Evolutionary conservation across 2,888 invertebrate species (phyloP).

Genomic region (Oscheius sp.): DNA sequence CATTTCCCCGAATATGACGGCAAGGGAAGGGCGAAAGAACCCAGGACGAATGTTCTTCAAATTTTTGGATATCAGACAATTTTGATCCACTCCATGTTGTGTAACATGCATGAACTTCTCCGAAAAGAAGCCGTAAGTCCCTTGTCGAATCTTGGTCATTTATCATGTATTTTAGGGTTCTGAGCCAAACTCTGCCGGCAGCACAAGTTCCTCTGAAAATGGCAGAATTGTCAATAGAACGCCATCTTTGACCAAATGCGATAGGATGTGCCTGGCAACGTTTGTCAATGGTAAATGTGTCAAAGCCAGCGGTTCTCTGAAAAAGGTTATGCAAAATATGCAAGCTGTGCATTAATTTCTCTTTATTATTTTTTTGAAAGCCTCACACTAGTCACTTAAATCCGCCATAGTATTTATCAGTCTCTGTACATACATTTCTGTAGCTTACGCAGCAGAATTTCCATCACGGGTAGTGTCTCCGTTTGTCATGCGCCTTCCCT

Average conservation of each 20-base stretch:
- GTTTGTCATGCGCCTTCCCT: too few relatives aligned
- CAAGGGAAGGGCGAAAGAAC: neutral
- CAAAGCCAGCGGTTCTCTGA: slow-evolving; percentile 32
- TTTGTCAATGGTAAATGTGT: slow-evolving; percentile 38
- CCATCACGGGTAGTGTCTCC: too few relatives aligned
- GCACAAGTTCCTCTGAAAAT: slow-evolving; percentile 9
- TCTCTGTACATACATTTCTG: too few relatives aligned
- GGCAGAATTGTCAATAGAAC: slow-evolving; percentile 24
- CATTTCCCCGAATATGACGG: slow-evolving; percentile 28
- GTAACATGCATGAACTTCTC: slow-evolving; percentile 36
- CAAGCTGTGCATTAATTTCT: slow-evolving; percentile 14
- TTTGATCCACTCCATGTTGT: slow-evolving; percentile 59
- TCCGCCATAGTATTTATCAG: neutral
- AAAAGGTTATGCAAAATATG: slow-evolving; percentile 32
- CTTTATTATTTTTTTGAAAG: neutral
- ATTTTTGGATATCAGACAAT: slow-evolving; percentile 78
- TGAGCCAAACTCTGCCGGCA: slow-evolving; percentile 20
- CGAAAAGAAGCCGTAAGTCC: neutral
- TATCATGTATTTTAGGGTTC: neutral
- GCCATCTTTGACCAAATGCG: slow-evolving; percentile 39
- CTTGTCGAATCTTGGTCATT: neutral
- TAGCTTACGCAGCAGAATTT: too few relatives aligned
- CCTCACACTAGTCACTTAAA: neutral
- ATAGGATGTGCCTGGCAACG: slow-evolving; percentile 43
- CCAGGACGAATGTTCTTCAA: slow-evolving; percentile 69